phyloP scores from a whole-genome alignment of 2,797 vertebrate species.

The Phrynocephalus vlangalii region DNA sequence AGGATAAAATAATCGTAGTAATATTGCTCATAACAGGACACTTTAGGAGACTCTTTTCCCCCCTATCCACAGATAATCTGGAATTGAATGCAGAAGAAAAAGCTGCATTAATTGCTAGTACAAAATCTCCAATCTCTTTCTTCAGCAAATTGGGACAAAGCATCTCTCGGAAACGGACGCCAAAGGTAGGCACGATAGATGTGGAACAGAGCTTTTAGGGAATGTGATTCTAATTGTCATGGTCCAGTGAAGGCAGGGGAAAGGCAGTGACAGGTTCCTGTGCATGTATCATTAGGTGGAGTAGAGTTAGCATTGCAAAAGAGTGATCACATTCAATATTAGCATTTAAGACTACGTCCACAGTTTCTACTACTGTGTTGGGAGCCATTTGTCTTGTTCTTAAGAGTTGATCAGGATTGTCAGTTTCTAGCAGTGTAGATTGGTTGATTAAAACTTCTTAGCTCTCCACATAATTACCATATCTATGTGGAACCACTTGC shows the following conservation, averaged over 20 bases:
- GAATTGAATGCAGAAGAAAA: conserved; percentile 93
- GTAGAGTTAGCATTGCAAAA: neutral
- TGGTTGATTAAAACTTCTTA: neutral
- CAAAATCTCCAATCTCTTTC: conserved; percentile 98
- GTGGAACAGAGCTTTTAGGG: too few species aligned
- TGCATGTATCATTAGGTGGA: neutral
- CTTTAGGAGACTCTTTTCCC: neutral
- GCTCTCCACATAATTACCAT: neutral
- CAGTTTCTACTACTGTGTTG: neutral
- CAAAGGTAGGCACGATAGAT: conserved; percentile 83
- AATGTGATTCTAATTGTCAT: neutral
- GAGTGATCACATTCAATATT: neutral
- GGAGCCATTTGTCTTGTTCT: neutral
- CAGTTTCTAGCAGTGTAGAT: neutral
- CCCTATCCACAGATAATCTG: conserved; percentile 82
- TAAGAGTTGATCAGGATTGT: neutral
- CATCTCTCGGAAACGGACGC: conserved; percentile 94
- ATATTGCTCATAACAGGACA: neutral
- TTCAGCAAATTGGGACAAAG: conserved; percentile 96
- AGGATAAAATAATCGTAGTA: neutral
- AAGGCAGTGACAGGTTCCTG: neutral
- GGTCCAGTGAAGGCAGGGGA: neutral
- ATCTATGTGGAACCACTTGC: too few species aligned
- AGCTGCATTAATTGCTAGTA: conserved; percentile 88
- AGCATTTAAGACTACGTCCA: neutral